phyloP scores from a whole-genome alignment of 2,113 vertebrate species.

The Prolemur simus region DNA sequence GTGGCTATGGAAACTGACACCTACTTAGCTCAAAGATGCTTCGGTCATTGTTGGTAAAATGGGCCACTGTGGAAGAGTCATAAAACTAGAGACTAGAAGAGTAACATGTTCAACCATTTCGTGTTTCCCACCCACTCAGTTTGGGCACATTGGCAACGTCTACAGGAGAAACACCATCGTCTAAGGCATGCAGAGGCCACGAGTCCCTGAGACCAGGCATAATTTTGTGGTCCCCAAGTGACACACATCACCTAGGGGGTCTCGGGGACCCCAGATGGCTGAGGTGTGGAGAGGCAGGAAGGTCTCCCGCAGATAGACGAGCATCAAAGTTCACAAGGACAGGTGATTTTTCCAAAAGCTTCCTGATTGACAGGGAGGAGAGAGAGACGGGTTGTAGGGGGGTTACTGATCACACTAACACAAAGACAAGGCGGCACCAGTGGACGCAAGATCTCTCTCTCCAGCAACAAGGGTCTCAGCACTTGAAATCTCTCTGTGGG shows the following conservation, averaged over 20 bases:
- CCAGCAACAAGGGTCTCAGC: background rate
- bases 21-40: no score
- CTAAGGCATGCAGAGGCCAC: no score
- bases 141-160: no score
- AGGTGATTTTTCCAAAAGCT: background rate
- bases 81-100: background rate
- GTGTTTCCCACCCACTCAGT: background rate
- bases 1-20: background rate
- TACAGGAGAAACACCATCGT: accelerated
- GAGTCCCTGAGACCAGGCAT: background rate
- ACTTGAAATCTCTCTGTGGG: background rate
- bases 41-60: background rate
- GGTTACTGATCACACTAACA: background rate
- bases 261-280: no score
- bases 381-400: background rate
- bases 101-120: no score
- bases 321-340: background rate
- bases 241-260: no score
- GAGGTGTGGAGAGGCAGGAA: background rate
- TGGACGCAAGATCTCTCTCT: background rate
- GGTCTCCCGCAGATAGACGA: background rate
- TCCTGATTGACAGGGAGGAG: accelerated
- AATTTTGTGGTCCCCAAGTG: background rate
- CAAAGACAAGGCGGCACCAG: background rate
- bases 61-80: background rate